Conservation (phyloP, 2,888 invertebrate genomes). For the Laspeyria flexula region DNA sequence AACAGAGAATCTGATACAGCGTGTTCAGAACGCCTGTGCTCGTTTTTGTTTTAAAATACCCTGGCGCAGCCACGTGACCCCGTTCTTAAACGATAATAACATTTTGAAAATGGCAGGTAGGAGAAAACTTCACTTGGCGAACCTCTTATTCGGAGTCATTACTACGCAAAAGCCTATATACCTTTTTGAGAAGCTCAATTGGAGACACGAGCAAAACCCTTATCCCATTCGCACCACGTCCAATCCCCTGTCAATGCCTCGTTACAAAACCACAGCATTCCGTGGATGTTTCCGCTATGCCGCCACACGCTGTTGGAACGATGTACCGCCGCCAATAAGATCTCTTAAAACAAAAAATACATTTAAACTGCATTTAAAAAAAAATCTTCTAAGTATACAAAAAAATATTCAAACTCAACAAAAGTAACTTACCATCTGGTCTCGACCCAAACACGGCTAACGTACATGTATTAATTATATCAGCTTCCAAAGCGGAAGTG, state of each 20-base stretch:
- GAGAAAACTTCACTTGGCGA: not conserved
- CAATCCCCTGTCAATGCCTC: not conserved
- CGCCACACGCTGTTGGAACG: constrained; percentile 2
- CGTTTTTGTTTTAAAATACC: not conserved
- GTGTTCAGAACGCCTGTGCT: not conserved
- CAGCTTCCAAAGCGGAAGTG: too few relatives aligned
- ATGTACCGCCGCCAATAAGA: not conserved
- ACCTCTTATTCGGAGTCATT: not conserved
- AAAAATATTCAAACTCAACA: too few relatives aligned
- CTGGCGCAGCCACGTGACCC: not conserved
- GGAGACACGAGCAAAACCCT: not conserved
- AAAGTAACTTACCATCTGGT: too few relatives aligned
- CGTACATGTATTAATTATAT: too few relatives aligned
- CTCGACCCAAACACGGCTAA: too few relatives aligned
- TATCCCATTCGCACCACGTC: not conserved
- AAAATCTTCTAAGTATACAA: too few relatives aligned
- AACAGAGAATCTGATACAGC: not conserved
- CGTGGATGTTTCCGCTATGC: not conserved
- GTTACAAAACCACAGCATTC: not conserved
- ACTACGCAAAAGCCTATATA: not conserved
- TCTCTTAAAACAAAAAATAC: not conserved
- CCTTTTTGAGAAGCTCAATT: not conserved
- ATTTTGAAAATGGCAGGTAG: not conserved
- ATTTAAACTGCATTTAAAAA: not conserved
- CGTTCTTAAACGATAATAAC: not conserved